Conservation (phyloP, 2,797 vertebrate genomes). For the Myotis findleyi region DNA sequence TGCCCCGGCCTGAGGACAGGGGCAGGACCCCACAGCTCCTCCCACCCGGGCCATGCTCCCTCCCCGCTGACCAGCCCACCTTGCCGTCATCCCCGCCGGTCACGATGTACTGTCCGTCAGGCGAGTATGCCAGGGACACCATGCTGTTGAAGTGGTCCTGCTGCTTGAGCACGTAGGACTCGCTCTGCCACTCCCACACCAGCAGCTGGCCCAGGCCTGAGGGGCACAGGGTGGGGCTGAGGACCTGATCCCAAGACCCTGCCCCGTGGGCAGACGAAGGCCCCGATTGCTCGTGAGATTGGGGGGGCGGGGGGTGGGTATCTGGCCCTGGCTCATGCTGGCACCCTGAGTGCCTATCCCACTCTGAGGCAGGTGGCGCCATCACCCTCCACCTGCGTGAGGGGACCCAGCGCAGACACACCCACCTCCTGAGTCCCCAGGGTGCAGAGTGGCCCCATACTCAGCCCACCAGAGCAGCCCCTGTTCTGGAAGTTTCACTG, state of each 20-base stretch:
- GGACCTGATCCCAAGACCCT: accelerated
- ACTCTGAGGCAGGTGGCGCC: accelerated
- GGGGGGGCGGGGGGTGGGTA: accelerated
- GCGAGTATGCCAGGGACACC: slow-evolving; percentile 95
- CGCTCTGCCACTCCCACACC: slow-evolving; percentile 99
- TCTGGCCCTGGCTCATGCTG: not conserved
- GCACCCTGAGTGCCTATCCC: accelerated
- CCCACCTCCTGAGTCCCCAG: not conserved
- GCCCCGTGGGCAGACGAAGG: accelerated
- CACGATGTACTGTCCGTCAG: slow-evolving; percentile 95
- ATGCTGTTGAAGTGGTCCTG: slow-evolving; percentile 99
- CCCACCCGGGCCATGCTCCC: not conserved
- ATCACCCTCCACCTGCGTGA: not conserved
- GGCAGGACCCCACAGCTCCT: not conserved
- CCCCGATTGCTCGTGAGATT: not conserved
- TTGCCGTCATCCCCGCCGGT: slow-evolving; percentile 98
- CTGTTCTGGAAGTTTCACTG: not conserved
- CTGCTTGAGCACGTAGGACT: slow-evolving; percentile 98
- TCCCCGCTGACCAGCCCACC: slow-evolving; percentile 63
- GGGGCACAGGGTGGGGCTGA: not conserved
- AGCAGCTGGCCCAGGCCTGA: slow-evolving; percentile 96
- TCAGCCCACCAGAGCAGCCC: too few species aligned
- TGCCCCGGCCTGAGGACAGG: not conserved
- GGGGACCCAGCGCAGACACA: not conserved
- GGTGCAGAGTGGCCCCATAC: accelerated